Evolutionary conservation across 2,113 vertebrate species (phyloP).

Genomic region (rat (Rattus norvegicus)): GRCr8 NC_086022.1:15781001-15781500

Average conservation of each 20-base stretch:
- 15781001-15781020: background rate
- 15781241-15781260: background rate
- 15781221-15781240: background rate
- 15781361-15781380: background rate
- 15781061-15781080: background rate
- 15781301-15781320: background rate
- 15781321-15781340: background rate
- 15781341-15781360: background rate
- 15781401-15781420: background rate
- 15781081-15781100: background rate
- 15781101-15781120: background rate
- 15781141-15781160: background rate
- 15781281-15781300: conserved; percentile 17
- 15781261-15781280: background rate
- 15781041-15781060: background rate
- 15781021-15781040: background rate
- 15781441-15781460: background rate
- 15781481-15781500: background rate
- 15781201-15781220: background rate
- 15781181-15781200: background rate
- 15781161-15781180: background rate
- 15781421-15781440: background rate
- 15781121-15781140: background rate
- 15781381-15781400: background rate
- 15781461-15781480: background rate